phyloP scores from a whole-genome alignment of 2,113 vertebrate species.

The Caloenas nicobarica region DNA sequence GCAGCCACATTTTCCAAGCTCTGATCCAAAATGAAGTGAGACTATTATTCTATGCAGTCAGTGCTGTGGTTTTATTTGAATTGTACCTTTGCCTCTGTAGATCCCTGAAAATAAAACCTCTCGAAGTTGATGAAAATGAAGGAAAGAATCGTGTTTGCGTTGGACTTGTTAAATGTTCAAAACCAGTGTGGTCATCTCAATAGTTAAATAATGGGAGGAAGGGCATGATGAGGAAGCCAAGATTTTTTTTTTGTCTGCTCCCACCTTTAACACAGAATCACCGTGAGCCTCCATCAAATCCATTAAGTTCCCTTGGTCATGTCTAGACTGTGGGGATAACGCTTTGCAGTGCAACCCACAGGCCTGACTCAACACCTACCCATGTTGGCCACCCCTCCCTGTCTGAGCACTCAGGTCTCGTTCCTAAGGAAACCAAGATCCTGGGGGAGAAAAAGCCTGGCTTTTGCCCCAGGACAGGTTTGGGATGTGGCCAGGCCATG shows the following conservation, averaged over 20 bases:
- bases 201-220: slow-evolving; percentile 45
- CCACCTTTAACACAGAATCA: background rate
- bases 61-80: background rate
- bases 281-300: background rate
- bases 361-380: slow-evolving; percentile 21
- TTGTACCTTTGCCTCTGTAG: background rate
- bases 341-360: background rate
- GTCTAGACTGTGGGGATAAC: slow-evolving; percentile 58
- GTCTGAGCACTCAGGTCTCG: slow-evolving; percentile 15
- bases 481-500: slow-evolving; percentile 5
- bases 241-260: background rate
- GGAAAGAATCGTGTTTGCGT: slow-evolving; percentile 27
- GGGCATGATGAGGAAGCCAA: background rate
- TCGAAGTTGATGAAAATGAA: background rate
- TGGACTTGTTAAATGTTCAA: slow-evolving; percentile 13
- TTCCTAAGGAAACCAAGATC: slow-evolving; percentile 52
- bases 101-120: slow-evolving; percentile 28
- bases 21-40: slow-evolving; percentile 5
- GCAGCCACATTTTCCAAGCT: slow-evolving; percentile 7
- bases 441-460: background rate
- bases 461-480: background rate
- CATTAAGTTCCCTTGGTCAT: background rate
- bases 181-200: slow-evolving; percentile 5
- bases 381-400: background rate
- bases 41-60: background rate